A percentile compares a stretch with the other conserved stretches of the same genome.
phyloP scores from a whole-genome alignment of 2,888 invertebrate species.

The Pandemis corylana region DNA sequence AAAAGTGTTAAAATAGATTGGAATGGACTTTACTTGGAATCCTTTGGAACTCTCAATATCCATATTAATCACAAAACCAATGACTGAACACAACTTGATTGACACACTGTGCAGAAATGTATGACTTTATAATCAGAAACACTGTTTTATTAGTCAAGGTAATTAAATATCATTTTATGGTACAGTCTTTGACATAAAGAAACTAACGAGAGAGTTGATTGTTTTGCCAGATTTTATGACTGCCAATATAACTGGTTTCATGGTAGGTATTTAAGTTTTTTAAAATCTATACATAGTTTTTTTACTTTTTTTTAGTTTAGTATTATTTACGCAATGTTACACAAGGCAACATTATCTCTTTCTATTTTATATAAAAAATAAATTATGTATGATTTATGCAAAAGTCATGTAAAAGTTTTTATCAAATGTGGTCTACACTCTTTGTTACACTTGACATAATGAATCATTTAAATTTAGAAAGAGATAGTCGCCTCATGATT shows the following conservation, averaged over 20 bases:
- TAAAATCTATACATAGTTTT: background rate
- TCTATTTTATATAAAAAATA: too few relatives aligned
- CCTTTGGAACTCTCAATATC: conserved; percentile 9
- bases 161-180: conserved; percentile 26
- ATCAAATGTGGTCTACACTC: too few relatives aligned
- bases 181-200: background rate
- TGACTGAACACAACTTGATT: conserved; percentile 3
- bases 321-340: background rate
- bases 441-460: too few relatives aligned
- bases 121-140: conserved; percentile 35
- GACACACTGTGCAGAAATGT: conserved; percentile 10
- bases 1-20: too few relatives aligned
- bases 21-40: background rate
- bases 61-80: conserved; percentile 27
- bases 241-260: background rate
- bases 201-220: background rate
- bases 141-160: conserved; percentile 18
- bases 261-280: background rate
- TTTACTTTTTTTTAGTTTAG: background rate
- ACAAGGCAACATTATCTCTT: background rate
- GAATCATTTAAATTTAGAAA: too few relatives aligned
- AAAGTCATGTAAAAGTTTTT: too few relatives aligned
- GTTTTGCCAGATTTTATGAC: background rate
- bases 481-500: too few relatives aligned
- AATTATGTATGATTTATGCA: too few relatives aligned